Evolutionary conservation across 2,888 invertebrate species (phyloP), one percentile per base, ranked within the genome.

Genomic region (Pristionchus arcanus): DNA sequence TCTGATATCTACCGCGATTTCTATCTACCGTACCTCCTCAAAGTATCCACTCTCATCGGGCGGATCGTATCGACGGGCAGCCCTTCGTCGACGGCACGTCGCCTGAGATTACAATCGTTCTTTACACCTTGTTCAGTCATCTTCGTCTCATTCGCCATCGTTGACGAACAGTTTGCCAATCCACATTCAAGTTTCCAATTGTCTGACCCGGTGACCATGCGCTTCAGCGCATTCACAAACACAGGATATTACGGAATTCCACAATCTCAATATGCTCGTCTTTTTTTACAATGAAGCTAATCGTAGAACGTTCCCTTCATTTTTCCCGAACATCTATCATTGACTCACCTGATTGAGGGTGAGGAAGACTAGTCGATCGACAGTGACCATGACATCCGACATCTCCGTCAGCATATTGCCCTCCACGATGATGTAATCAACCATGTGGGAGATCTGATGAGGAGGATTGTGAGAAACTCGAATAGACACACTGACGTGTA

Each of bases 41-140:
- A 98, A 98, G 96, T 98, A 98, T 0, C 97, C 97, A 0, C 97
- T 97, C 2, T 97, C 96, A 96, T 98, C 98, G 0, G 98, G 97
- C 34, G 98, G 98, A 89, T 97, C 97, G 95, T 98, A 98, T n/a
- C 88, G 84, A 0, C 94, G 92, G 15, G 74, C 74, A 13, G 83
- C 90, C 15, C 94, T 91, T 25, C 94, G 92, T 34, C 91, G 88
- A 19, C 90, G 91, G 89, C 94, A 95, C 13, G 93, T 93, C 71
- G 93, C 91, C 93, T 93, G 90, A 49, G 91, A 25, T n/a, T 5
- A 7, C 68, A 68, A 15, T 25, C 13, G 21, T 63, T 63, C 4
- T 21, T 34, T 31, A 9, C 74, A 28, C 11, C n/a, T 25, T 74
- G 19, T n/a, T n/a, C 11, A 25, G 31, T 7, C 74, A n/a, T 74